Conservation (phyloP, 2,797 vertebrate species). For the Tragelaphus eurycerus region DNA sequence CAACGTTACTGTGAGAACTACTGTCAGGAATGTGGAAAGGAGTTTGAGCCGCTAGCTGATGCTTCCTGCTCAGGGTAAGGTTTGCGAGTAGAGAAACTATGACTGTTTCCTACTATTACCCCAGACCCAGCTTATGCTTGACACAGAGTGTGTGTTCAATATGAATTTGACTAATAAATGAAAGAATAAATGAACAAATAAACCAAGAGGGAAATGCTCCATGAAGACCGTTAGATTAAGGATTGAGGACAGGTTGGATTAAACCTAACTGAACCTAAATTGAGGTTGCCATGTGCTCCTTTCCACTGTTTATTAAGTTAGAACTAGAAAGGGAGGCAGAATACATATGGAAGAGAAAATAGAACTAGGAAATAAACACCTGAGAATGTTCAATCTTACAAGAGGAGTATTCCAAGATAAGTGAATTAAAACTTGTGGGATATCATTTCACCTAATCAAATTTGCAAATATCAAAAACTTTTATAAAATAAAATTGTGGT, state of each 20-base stretch:
- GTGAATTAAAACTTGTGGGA: not conserved
- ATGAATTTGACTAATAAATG: not conserved
- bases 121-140: not conserved
- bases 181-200: not conserved
- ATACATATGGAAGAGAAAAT: not conserved
- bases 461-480: not conserved
- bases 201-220: not conserved
- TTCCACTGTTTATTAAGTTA: constrained; percentile 3
- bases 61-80: not conserved
- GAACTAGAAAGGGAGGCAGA: not conserved
- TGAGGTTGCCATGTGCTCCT: not conserved
- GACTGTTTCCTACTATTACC: not conserved
- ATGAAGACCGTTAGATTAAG: not conserved
- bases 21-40: not conserved
- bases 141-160: not conserved
- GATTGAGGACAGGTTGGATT: not conserved
- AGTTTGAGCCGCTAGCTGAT: not conserved
- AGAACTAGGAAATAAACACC: not conserved
- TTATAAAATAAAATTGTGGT: not conserved
- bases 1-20: not conserved
- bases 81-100: not conserved
- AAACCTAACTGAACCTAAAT: not conserved
- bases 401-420: not conserved
- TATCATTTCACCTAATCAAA: not conserved
- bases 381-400: not conserved